Evolutionary conservation across 2,113 vertebrate species (phyloP).

Genomic region (Takifugu bimaculatus): DNA sequence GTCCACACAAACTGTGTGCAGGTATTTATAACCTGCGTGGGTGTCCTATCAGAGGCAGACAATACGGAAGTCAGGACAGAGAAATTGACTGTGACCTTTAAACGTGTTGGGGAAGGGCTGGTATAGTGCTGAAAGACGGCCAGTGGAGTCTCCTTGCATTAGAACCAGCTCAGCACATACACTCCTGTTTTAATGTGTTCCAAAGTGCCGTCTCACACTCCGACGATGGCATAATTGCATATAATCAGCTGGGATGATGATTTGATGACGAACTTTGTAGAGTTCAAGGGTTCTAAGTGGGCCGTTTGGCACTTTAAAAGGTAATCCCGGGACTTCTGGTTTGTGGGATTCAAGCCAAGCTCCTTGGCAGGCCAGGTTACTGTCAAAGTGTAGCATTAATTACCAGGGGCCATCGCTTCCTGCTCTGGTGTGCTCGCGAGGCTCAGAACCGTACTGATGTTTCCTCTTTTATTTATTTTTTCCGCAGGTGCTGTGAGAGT

Average conservation of each 20-base stretch:
- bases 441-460: background rate
- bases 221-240: constrained; percentile 50
- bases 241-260: constrained; percentile 52
- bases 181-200: constrained; percentile 39
- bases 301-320: constrained; percentile 57
- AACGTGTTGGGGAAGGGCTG: constrained; percentile 24
- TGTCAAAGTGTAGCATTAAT: constrained; percentile 40
- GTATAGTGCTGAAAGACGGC: constrained; percentile 38
- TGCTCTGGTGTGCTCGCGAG: constrained; percentile 3
- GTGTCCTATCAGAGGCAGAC: constrained; percentile 22
- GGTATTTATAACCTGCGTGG: background rate
- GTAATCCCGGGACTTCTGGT: constrained; percentile 37
- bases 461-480: constrained; percentile 16
- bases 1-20: too few species aligned
- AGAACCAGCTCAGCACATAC: constrained; percentile 32
- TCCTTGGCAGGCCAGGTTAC: constrained; percentile 41
- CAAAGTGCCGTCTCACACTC: constrained; percentile 37
- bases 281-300: constrained; percentile 56
- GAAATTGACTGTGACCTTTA: constrained; percentile 41
- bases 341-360: constrained; percentile 53
- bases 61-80: constrained; percentile 26
- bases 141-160: constrained; percentile 23
- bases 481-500: constrained; percentile 42
- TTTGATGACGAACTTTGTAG: constrained; percentile 58
- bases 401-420: constrained; percentile 45